Conservation (phyloP, 2,888 invertebrate species). For the Callinectes sapidus region DNA sequence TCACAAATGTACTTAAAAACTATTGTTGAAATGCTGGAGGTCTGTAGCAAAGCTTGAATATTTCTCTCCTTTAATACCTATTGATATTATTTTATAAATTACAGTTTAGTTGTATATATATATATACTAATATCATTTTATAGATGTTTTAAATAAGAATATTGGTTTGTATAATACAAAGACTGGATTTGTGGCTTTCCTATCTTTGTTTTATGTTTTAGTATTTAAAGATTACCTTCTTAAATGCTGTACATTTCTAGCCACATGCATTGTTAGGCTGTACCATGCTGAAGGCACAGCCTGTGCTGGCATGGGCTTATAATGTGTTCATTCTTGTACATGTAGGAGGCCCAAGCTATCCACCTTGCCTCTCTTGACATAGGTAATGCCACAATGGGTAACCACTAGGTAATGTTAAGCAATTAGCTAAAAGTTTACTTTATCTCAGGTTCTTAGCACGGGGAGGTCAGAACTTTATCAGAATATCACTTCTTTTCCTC, state of each 20-base stretch:
- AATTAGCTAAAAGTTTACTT: background rate
- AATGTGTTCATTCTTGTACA: background rate
- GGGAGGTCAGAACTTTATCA: constrained; percentile 11
- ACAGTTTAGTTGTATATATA: background rate
- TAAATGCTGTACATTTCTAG: background rate
- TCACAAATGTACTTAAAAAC: constrained; percentile 1
- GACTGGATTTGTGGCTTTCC: constrained; percentile 6
- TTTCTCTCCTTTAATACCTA: background rate
- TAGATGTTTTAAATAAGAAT: background rate
- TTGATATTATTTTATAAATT: constrained; percentile 21
- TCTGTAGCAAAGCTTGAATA: background rate
- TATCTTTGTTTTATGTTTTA: background rate
- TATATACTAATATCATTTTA: background rate
- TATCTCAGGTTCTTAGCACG: background rate
- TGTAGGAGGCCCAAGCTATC: background rate
- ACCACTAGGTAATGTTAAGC: background rate
- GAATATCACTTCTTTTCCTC: background rate
- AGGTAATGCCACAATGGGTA: constrained; percentile 28
- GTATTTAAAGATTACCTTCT: background rate
- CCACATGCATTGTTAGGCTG: background rate
- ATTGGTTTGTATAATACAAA: background rate
- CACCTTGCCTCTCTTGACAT: background rate
- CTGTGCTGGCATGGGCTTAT: background rate
- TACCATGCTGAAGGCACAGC: background rate
- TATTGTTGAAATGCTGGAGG: background rate